Evolutionary conservation across 2,888 invertebrate species (phyloP).

Genomic region (Apotomis capreana): DNA sequence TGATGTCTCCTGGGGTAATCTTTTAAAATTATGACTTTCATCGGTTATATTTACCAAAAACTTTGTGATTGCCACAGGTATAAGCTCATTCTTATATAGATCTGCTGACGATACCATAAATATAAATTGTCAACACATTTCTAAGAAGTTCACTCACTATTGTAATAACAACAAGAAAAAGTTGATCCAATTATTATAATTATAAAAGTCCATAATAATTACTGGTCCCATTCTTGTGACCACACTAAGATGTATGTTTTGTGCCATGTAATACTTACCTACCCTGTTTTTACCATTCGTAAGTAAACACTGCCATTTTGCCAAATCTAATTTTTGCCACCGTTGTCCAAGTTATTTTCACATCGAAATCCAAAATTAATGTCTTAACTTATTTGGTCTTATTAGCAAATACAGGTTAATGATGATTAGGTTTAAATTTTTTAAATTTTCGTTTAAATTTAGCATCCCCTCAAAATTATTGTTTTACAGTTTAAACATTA

Average conservation of each 20-base stretch:
- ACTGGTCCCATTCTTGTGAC: not conserved
- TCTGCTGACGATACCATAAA: too few relatives aligned
- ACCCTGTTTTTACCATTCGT: not conserved
- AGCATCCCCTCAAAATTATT: constrained; percentile 2
- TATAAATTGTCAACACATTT: too few relatives aligned
- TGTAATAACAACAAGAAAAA: too few relatives aligned
- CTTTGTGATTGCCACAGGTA: too few relatives aligned
- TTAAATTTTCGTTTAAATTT: constrained; percentile 1
- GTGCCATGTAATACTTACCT: constrained; percentile 11
- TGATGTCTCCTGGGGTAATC: too few relatives aligned
- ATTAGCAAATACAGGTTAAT: constrained; percentile 23
- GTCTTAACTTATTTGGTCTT: constrained; percentile 24
- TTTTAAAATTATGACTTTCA: too few relatives aligned
- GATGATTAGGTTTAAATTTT: constrained; percentile 16
- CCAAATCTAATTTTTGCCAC: not conserved
- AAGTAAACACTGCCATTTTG: too few relatives aligned
- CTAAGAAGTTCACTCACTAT: too few relatives aligned
- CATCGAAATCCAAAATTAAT: not conserved
- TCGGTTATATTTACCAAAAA: too few relatives aligned
- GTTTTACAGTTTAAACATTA: not conserved
- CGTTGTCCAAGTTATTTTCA: not conserved
- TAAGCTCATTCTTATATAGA: too few relatives aligned
- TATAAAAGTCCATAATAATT: not conserved
- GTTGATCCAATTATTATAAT: too few relatives aligned
- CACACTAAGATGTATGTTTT: not conserved